Evolutionary conservation across 2,113 vertebrate species (phyloP).

Genomic region (Balaeniceps rex): DNA sequence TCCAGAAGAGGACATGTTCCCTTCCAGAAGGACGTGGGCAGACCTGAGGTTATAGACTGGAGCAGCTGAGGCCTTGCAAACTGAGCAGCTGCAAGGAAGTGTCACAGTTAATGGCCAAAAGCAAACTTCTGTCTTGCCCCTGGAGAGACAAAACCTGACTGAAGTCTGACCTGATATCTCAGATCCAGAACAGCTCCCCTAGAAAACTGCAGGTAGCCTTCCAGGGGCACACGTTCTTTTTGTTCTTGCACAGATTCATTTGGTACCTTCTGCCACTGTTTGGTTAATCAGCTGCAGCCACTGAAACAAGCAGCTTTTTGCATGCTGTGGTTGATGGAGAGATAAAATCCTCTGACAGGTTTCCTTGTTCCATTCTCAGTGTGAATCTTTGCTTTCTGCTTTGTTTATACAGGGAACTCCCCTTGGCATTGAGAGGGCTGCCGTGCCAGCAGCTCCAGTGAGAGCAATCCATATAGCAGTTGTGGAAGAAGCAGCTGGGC

Average conservation of each 20-base stretch:
- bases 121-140: background rate
- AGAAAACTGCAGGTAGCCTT: background rate
- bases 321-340: background rate
- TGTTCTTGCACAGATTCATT: background rate
- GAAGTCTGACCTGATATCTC: background rate
- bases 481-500: background rate
- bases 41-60: background rate
- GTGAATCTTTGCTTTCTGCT: background rate
- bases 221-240: background rate
- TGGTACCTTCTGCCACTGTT: background rate
- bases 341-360: background rate
- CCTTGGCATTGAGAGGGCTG: background rate
- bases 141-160: background rate
- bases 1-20: background rate
- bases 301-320: background rate
- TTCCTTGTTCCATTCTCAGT: background rate
- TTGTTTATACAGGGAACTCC: background rate
- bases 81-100: background rate
- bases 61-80: background rate
- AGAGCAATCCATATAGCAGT: background rate
- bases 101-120: background rate
- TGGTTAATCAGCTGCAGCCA: background rate
- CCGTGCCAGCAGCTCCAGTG: background rate
- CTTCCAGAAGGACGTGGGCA: background rate
- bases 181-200: background rate